phyloP scores from a whole-genome alignment of 2,113 vertebrate genomes.

The Holacanthus passer region DNA sequence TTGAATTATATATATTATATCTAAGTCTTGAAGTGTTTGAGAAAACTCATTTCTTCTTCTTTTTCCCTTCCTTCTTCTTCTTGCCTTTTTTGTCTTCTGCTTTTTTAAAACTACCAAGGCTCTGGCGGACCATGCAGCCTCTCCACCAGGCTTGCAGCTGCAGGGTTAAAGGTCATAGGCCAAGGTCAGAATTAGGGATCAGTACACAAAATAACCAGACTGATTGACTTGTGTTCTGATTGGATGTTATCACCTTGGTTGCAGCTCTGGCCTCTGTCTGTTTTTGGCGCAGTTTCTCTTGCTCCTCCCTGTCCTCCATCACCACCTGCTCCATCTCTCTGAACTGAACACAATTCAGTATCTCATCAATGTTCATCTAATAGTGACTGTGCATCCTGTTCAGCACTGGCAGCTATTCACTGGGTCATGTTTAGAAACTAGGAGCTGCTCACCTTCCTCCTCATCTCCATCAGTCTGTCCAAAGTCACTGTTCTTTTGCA shows the following conservation, averaged over 20 bases:
- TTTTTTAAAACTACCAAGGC: constrained; percentile 57
- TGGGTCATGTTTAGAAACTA: too few relatives aligned
- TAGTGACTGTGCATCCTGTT: neutral
- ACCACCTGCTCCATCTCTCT: constrained; percentile 68
- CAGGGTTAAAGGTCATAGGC: constrained; percentile 11
- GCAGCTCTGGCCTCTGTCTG: constrained; percentile 42
- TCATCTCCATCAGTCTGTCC: constrained; percentile 64
- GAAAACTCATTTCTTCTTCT: constrained; percentile 63
- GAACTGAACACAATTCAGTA: constrained; percentile 59
- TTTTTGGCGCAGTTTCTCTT: constrained; percentile 49
- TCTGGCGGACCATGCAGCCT: constrained; percentile 68
- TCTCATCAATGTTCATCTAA: neutral
- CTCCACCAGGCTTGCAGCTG: constrained; percentile 78
- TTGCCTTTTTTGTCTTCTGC: constrained; percentile 59
- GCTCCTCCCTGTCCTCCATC: constrained; percentile 65
- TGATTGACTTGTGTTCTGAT: neutral
- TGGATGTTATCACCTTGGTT: constrained; percentile 58
- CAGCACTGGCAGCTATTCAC: neutral
- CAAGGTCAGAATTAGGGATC: neutral
- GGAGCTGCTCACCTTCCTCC: constrained; percentile 53
- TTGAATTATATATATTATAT: neutral
- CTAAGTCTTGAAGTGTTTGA: neutral
- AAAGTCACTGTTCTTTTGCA: constrained; percentile 45
- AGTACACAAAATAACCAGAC: neutral
- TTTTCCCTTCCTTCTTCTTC: constrained; percentile 49